phyloP scores from a whole-genome alignment of 2,888 invertebrate species.

The Nomada hirtipes region DNA sequence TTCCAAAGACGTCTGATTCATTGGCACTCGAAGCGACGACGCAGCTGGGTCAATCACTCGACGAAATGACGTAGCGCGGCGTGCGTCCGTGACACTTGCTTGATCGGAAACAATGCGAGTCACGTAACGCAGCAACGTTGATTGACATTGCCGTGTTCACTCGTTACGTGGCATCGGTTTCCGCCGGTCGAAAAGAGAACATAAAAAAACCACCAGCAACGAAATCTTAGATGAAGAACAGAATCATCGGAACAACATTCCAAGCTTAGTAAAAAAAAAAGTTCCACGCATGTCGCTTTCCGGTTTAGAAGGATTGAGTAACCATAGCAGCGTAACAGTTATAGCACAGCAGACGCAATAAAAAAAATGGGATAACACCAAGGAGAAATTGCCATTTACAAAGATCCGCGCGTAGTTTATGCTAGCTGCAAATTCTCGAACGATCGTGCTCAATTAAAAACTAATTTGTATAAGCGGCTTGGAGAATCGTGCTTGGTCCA shows the following conservation, averaged over 20 bases:
- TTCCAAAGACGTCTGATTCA: background rate
- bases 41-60: constrained; percentile 69
- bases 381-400: background rate
- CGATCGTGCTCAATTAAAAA: constrained; percentile 21
- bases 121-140: constrained; percentile 57
- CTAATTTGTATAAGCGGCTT: background rate
- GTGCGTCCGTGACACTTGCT: constrained; percentile 70
- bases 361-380: constrained; percentile 1
- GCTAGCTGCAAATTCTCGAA: background rate
- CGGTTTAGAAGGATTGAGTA: constrained; percentile 33
- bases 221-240: background rate
- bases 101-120: constrained; percentile 69
- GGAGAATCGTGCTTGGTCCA: background rate
- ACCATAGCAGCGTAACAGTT: constrained; percentile 23
- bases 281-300: background rate
- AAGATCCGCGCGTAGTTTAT: background rate
- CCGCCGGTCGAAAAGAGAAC: constrained; percentile 24
- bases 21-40: background rate
- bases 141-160: constrained; percentile 38
- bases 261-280: background rate
- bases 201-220: background rate
- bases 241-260: background rate
- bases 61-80: constrained; percentile 56
- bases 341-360: background rate
- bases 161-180: constrained; percentile 48